Conservation (phyloP, 35 echinoderm and acorn worm species). For the Ophiothrix spiculata region DNA sequence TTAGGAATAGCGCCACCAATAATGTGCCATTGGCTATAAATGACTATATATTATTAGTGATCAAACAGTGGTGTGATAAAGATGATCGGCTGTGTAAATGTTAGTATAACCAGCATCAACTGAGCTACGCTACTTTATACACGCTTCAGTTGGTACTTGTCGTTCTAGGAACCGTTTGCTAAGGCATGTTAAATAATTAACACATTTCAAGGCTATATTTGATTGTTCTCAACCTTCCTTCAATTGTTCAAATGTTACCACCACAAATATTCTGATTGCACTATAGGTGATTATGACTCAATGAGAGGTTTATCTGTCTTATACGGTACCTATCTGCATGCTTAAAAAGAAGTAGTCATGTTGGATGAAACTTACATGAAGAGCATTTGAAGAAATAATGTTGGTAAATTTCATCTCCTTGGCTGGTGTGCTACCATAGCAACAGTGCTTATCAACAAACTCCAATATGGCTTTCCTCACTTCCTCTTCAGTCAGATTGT, state of each 20-base stretch:
- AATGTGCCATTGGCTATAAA: too few relatives aligned
- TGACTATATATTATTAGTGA: too few relatives aligned
- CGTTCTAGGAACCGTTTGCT: neutral
- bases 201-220: neutral
- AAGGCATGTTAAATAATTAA: neutral
- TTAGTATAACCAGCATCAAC: too few relatives aligned
- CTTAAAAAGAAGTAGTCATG: neutral
- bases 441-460: constrained; percentile 69
- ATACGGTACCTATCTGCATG: neutral
- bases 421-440: constrained; percentile 67
- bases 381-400: constrained; percentile 43
- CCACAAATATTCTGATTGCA: neutral
- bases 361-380: constrained; percentile 62
- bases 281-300: neutral
- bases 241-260: neutral
- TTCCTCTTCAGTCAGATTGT: constrained; percentile 47
- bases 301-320: neutral
- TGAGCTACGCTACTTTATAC: too few relatives aligned
- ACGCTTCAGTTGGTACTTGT: too few relatives aligned
- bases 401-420: constrained; percentile 52
- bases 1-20: too few relatives aligned
- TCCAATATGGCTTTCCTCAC: constrained; percentile 56
- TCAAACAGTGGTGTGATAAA: too few relatives aligned
- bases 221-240: neutral
- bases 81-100: too few relatives aligned